A percentile compares a stretch with the other conserved stretches of the same genome.
phyloP scores from a whole-genome alignment of 2,888 invertebrate species.

The Nomada ruficornis region DNA sequence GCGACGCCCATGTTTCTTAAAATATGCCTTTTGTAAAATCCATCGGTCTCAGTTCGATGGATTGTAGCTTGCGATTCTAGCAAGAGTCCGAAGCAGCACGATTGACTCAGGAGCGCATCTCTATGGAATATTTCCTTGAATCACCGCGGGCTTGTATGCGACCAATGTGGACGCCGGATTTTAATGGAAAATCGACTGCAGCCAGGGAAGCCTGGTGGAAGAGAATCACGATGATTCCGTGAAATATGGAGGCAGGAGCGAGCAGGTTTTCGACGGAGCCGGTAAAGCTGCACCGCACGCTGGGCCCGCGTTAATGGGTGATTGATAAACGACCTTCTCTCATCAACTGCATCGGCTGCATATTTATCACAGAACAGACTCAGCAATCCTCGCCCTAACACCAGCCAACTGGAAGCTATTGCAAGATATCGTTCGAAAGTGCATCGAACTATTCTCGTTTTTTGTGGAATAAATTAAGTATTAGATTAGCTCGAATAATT shows the following conservation, averaged over 20 bases:
- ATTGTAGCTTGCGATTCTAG: too few species aligned
- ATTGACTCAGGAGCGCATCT: too few species aligned
- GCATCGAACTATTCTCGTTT: not conserved
- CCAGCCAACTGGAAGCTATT: slow-evolving; percentile 53
- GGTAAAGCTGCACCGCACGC: slow-evolving; percentile 67
- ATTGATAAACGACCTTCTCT: slow-evolving; percentile 78
- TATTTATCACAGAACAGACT: slow-evolving; percentile 71
- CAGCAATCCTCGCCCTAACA: slow-evolving; percentile 51
- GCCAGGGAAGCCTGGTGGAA: slow-evolving; percentile 60
- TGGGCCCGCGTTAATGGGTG: slow-evolving; percentile 75
- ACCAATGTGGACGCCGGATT: slow-evolving; percentile 62
- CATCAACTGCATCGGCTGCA: slow-evolving; percentile 72
- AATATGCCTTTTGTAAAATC: not conserved
- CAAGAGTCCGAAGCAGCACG: too few species aligned
- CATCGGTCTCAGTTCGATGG: too few species aligned
- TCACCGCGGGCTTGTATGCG: slow-evolving; percentile 36
- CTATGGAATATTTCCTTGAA: not conserved
- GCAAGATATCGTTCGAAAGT: slow-evolving; percentile 13
- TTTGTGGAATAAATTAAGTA: not conserved
- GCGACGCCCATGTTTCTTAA: not conserved
- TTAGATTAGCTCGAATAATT: slow-evolving; percentile 18
- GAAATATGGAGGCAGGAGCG: slow-evolving; percentile 76
- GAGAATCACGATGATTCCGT: slow-evolving; percentile 76
- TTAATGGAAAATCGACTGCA: slow-evolving; percentile 70
- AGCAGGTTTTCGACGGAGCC: slow-evolving; percentile 75